Percentiles rank a stretch among this genome's conserved stretches.
Evolutionary conservation across 2,113 vertebrate genomes (phyloP).

Genomic region (Corydoras maculifer): DNA sequence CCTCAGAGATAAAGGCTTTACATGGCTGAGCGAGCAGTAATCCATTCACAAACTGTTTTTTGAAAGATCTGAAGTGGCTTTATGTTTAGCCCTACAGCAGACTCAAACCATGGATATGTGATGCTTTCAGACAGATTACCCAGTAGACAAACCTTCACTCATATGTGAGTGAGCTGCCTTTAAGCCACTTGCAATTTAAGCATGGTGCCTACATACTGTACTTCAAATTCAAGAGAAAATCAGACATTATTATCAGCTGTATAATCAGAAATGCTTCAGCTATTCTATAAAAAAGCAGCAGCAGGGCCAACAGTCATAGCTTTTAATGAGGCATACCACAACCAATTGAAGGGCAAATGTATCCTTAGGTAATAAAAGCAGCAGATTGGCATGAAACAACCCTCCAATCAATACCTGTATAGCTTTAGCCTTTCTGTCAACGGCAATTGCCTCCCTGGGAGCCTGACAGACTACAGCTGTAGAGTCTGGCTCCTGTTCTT

Average conservation of each 20-base stretch:
- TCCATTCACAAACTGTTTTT: slow-evolving; percentile 35
- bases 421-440: slow-evolving; percentile 27
- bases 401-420: slow-evolving; percentile 37
- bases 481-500: slow-evolving; percentile 15
- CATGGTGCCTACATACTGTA: background rate
- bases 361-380: slow-evolving; percentile 32
- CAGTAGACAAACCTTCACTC: slow-evolving; percentile 22
- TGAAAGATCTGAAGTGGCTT: slow-evolving; percentile 31
- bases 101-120: slow-evolving; percentile 21
- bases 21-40: slow-evolving; percentile 41
- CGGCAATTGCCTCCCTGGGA: slow-evolving; percentile 23
- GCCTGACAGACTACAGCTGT: slow-evolving; percentile 12
- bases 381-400: slow-evolving; percentile 31
- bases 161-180: slow-evolving; percentile 4
- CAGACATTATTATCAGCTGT: background rate
- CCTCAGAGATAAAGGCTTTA: slow-evolving; percentile 41
- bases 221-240: background rate
- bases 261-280: slow-evolving; percentile 14
- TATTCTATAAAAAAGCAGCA: slow-evolving; percentile 1
- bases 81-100: slow-evolving; percentile 29
- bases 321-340: slow-evolving; percentile 24
- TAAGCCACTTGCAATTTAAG: background rate
- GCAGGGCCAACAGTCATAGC: too few relatives aligned
- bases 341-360: background rate
- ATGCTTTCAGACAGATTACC: slow-evolving; percentile 35